A percentile compares a stretch with the other conserved stretches of the same genome.
These are phyloP conservation scores for Tribolium castaneum DNA, from an alignment of 1,140 invertebrate genomes.

Conservation along the genomic window DNA sequence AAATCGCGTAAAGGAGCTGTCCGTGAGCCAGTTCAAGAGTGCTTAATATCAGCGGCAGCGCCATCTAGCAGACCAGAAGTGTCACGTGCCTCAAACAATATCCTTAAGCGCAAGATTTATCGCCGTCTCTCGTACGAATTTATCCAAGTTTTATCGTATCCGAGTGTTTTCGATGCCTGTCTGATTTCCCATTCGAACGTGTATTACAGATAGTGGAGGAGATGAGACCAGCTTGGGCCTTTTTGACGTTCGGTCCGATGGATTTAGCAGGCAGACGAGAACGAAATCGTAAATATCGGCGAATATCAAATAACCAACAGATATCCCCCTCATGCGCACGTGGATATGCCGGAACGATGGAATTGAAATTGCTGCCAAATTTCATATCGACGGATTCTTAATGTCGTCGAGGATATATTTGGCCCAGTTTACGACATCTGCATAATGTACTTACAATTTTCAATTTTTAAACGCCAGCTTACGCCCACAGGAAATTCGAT, in stretches of 20 bases:
- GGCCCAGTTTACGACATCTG: conserved; percentile 24
- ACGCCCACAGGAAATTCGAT: not conserved
- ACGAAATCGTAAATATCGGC: conserved; percentile 54
- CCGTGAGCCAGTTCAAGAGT: conserved; percentile 38
- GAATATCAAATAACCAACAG: conserved; percentile 55
- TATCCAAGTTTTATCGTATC: conserved; percentile 54
- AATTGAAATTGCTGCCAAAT: conserved; percentile 47
- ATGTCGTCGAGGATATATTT: conserved; percentile 32
- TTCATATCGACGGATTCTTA: conserved; percentile 43
- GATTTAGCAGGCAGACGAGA: conserved; percentile 52
- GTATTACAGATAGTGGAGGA: conserved; percentile 33
- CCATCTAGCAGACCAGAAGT: conserved; percentile 48
- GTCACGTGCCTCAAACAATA: conserved; percentile 58
- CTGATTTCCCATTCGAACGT: conserved; percentile 42
- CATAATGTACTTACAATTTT: conserved; percentile 16
- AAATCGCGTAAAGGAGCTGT: conserved; percentile 29
- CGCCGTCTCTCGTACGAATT: conserved; percentile 52
- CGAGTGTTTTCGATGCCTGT: conserved; percentile 48
- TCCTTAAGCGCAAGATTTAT: conserved; percentile 56
- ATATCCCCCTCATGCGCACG: conserved; percentile 37
- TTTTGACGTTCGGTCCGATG: conserved; percentile 46
- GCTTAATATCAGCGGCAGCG: conserved; percentile 50
- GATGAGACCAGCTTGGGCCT: conserved; percentile 25
- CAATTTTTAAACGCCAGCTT: not conserved
- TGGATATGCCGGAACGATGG: conserved; percentile 38